Percentiles rank a stretch among this genome's conserved stretches.
phyloP scores from a whole-genome alignment of 2,113 vertebrate genomes.

The Genyomyrus donnyi region DNA sequence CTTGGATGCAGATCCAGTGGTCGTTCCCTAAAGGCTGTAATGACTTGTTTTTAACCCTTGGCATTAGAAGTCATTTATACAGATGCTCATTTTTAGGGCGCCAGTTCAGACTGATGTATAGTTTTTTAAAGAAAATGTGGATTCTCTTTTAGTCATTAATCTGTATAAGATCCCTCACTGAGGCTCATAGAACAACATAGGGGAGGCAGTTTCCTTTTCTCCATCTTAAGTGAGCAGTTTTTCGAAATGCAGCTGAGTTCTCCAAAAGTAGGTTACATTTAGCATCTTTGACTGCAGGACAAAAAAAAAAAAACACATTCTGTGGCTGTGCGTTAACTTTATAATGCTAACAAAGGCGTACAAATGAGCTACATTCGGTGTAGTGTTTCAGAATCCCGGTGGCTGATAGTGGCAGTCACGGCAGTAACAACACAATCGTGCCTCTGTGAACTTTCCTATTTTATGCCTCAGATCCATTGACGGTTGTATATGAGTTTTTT shows the following conservation, averaged over 20 bases:
- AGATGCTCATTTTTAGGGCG: background rate
- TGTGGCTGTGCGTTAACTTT: background rate
- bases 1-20: background rate
- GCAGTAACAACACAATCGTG: slow-evolving; percentile 46
- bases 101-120: background rate
- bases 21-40: background rate
- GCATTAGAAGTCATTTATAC: background rate
- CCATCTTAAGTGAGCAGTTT: background rate
- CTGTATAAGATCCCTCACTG: background rate
- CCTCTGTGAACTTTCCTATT: slow-evolving; percentile 43
- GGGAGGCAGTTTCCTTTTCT: background rate
- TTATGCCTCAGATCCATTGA: background rate
- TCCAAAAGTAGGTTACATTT: slow-evolving; percentile 11
- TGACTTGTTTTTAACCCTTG: background rate
- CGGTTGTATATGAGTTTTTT: background rate
- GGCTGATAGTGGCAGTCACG: slow-evolving; percentile 50
- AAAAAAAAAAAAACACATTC: background rate
- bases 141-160: background rate
- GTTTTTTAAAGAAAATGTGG: background rate
- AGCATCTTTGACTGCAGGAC: slow-evolving; percentile 17
- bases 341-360: background rate
- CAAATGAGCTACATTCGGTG: slow-evolving; percentile 48
- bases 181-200: background rate
- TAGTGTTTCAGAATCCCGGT: slow-evolving; percentile 58
- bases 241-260: background rate